Evolutionary conservation across 2,113 vertebrate genomes (phyloP).

Genomic region (Tenrec ecaudatus): DNA sequence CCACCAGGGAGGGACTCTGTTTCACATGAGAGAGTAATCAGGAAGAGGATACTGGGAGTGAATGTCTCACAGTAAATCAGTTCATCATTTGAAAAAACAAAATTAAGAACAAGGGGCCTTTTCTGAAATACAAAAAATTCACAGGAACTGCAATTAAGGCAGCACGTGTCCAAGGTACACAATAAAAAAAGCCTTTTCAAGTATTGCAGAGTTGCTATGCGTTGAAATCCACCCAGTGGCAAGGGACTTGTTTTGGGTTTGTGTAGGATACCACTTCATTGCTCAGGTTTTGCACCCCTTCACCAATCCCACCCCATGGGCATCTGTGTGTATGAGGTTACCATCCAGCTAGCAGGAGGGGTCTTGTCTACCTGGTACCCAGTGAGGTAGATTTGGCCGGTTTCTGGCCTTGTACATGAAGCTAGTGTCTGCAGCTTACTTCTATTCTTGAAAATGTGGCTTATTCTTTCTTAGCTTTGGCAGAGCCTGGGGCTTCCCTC

Average conservation of each 20-base stretch:
- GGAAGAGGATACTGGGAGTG: not conserved
- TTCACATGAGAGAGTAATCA: not conserved
- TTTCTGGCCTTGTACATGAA: not conserved
- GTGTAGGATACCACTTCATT: not conserved
- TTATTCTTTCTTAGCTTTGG: not conserved
- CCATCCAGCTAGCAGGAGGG: not conserved
- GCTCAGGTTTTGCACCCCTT: not conserved
- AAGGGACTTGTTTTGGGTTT: no score
- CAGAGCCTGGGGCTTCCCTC: not conserved
- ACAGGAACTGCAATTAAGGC: not conserved
- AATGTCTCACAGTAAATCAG: constrained; percentile 34
- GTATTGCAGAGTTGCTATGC: no score
- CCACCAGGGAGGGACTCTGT: constrained; percentile 15
- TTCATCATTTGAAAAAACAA: not conserved
- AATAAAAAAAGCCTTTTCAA: not conserved
- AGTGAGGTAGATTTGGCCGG: not conserved
- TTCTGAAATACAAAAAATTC: not conserved
- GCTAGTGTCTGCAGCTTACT: not conserved
- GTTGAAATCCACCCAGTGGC: no score
- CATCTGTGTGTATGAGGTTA: not conserved
- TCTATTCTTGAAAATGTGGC: not conserved
- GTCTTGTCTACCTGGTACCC: not conserved
- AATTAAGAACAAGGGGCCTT: not conserved
- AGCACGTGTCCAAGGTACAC: not conserved
- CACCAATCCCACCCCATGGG: not conserved